phyloP scores from a whole-genome alignment of 2,888 invertebrate genomes.

The Helicoverpa assulta region DNA sequence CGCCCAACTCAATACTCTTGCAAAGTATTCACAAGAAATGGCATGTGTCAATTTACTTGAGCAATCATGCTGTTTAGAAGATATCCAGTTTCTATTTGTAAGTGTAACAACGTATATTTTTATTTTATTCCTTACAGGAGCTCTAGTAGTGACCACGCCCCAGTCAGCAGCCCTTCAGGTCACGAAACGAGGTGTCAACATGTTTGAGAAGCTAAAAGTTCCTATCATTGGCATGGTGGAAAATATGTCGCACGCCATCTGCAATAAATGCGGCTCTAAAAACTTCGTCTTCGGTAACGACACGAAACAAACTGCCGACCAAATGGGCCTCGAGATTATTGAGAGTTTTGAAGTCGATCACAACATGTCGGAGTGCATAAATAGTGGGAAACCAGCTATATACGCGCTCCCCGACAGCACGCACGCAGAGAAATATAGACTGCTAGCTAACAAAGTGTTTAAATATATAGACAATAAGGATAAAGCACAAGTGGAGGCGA shows the following conservation, averaged over 20 bases:
- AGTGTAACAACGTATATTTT: neutral
- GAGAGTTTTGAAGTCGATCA: conserved; percentile 93
- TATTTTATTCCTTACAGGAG: conserved; percentile 88
- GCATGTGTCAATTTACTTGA: too few species aligned
- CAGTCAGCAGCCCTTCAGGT: conserved; percentile 97
- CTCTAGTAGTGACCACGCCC: conserved; percentile 97
- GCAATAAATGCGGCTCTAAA: conserved; percentile 93
- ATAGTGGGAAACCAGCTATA: conserved; percentile 94
- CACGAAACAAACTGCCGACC: conserved; percentile 90
- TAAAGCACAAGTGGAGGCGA: conserved; percentile 72
- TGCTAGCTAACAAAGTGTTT: conserved; percentile 84
- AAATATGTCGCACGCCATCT: conserved; percentile 96
- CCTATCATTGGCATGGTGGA: conserved; percentile 97
- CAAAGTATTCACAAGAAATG: too few species aligned
- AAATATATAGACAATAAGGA: conserved; percentile 83
- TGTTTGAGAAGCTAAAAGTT: conserved; percentile 96
- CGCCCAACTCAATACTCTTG: too few species aligned
- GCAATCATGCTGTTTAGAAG: too few species aligned
- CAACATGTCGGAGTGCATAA: conserved; percentile 92
- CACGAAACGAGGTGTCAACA: conserved; percentile 95
- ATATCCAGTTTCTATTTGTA: neutral
- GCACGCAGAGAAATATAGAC: conserved; percentile 86
- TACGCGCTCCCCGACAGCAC: conserved; percentile 91
- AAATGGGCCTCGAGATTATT: conserved; percentile 92
- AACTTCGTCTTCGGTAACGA: conserved; percentile 94